These are phyloP conservation scores for Pachypanchax playfairii DNA, from an alignment of 2,113 vertebrate species.

Conservation along the genomic window DNA sequence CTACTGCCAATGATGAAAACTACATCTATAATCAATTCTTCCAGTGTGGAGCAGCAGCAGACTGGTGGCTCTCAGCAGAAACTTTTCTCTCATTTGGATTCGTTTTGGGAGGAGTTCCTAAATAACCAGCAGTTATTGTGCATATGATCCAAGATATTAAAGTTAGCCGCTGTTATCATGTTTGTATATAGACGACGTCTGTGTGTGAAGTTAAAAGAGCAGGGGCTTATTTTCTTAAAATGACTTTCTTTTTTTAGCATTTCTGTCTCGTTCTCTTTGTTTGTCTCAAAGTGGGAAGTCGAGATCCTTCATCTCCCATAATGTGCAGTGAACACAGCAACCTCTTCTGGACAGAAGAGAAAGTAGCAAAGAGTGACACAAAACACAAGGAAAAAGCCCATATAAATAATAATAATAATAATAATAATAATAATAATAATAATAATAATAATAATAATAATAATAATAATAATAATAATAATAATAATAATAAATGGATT, in stretches of 20 bases:
- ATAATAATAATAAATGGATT: no score
- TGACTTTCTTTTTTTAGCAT: not conserved
- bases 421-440: no score
- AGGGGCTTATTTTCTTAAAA: no score
- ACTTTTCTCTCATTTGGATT: constrained; percentile 10
- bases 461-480: no score
- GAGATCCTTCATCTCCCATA: constrained; percentile 16
- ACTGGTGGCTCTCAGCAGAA: constrained; percentile 22
- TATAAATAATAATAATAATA: no score
- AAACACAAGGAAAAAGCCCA: no score
- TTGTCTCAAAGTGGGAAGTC: constrained; percentile 1
- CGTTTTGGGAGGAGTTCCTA: not conserved
- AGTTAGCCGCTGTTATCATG: not conserved
- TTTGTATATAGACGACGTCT: not conserved
- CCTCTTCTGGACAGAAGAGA: constrained; percentile 74
- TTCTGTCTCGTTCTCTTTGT: constrained; percentile 3
- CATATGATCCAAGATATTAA: not conserved
- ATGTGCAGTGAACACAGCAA: constrained; percentile 71
- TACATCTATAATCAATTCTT: constrained; percentile 77
- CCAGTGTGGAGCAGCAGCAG: constrained; percentile 25
- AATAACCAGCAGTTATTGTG: not conserved
- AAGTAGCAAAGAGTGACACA: constrained; percentile 26
- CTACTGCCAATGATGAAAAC: constrained; percentile 75
- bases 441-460: no score
- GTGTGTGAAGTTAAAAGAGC: not conserved